Evolutionary conservation across 2,113 vertebrate genomes (phyloP).

Genomic region (Jaculus jaculus): DNA sequence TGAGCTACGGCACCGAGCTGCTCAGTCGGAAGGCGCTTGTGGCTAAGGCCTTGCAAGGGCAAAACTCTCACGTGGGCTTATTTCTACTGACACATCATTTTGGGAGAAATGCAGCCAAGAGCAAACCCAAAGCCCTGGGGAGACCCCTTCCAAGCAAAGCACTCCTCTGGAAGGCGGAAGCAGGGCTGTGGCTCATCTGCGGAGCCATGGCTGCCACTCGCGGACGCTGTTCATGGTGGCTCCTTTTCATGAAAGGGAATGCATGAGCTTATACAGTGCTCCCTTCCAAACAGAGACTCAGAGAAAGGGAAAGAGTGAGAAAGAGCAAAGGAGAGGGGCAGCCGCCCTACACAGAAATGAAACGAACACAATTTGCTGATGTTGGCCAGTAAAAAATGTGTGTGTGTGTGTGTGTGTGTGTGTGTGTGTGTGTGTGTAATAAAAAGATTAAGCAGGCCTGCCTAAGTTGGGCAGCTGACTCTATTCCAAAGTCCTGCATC

Average conservation of each 20-base stretch:
- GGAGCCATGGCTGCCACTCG: slow-evolving; percentile 58
- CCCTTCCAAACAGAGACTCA: slow-evolving; percentile 74
- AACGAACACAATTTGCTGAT: slow-evolving; percentile 76
- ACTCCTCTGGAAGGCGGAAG: slow-evolving; percentile 72
- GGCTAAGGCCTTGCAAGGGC: slow-evolving; percentile 81
- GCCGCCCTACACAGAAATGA: slow-evolving; percentile 63
- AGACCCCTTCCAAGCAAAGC: slow-evolving; percentile 77
- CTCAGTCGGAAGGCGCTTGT: slow-evolving; percentile 79
- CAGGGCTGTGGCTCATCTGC: slow-evolving; percentile 60
- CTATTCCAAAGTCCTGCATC: slow-evolving; percentile 61
- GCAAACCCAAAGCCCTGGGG: slow-evolving; percentile 73
- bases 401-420: background rate
- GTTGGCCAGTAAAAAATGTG: slow-evolving; percentile 65
- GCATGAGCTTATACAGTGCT: slow-evolving; percentile 29
- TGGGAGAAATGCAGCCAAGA: slow-evolving; percentile 78
- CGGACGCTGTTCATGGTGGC: slow-evolving; percentile 65
- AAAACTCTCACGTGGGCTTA: slow-evolving; percentile 75
- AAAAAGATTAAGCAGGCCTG: slow-evolving; percentile 66
- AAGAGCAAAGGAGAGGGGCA: slow-evolving; percentile 48
- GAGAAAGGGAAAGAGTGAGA: slow-evolving; percentile 73
- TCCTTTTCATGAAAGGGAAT: slow-evolving; percentile 66
- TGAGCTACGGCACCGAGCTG: slow-evolving; percentile 79
- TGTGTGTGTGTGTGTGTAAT: background rate
- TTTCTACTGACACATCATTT: slow-evolving; percentile 80
- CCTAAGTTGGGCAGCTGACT: slow-evolving; percentile 65